A percentile compares a stretch with the other conserved stretches of the same genome.
Conservation (phyloP, 2,888 invertebrate genomes). For the Ornithoptera alexandrae region DNA sequence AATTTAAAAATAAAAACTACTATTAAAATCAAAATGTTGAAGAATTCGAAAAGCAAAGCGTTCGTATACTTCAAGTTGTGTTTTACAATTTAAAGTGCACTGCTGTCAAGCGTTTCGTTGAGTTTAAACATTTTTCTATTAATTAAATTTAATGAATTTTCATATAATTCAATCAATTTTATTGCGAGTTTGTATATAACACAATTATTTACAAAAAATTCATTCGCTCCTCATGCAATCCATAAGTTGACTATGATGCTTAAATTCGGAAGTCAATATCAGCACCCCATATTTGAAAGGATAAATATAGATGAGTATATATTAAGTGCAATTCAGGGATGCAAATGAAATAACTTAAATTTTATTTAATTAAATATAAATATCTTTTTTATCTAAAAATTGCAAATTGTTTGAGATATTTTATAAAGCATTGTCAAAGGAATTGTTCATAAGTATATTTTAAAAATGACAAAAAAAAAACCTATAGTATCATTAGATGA, state of each 20-base stretch:
- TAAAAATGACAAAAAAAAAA: constrained; percentile 4
- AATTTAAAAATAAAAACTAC: constrained; percentile 24
- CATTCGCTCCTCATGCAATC: too few relatives aligned
- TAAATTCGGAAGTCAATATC: too few relatives aligned
- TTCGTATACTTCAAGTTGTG: constrained; percentile 14
- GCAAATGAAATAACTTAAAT: too few relatives aligned
- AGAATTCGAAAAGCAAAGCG: constrained; percentile 1
- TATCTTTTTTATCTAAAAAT: too few relatives aligned
- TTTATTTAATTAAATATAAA: too few relatives aligned
- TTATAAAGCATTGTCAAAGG: background rate
- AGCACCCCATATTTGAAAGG: too few relatives aligned
- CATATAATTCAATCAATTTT: too few relatives aligned
- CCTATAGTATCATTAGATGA: background rate
- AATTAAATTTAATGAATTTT: background rate
- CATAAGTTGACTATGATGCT: too few relatives aligned
- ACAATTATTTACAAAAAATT: too few relatives aligned
- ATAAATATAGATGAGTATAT: too few relatives aligned
- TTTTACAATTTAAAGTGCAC: constrained; percentile 13
- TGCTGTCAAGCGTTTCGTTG: background rate
- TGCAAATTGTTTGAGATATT: background rate
- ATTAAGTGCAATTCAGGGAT: too few relatives aligned
- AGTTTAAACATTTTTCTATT: background rate
- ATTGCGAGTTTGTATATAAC: too few relatives aligned
- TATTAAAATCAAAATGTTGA: constrained; percentile 20
- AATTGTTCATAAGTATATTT: background rate